A percentile compares a stretch with the other conserved stretches of the same genome.
phyloP scores from a whole-genome alignment of 92 coral and sea anemone genomes.

The Plumapathes pennacea region DNA sequence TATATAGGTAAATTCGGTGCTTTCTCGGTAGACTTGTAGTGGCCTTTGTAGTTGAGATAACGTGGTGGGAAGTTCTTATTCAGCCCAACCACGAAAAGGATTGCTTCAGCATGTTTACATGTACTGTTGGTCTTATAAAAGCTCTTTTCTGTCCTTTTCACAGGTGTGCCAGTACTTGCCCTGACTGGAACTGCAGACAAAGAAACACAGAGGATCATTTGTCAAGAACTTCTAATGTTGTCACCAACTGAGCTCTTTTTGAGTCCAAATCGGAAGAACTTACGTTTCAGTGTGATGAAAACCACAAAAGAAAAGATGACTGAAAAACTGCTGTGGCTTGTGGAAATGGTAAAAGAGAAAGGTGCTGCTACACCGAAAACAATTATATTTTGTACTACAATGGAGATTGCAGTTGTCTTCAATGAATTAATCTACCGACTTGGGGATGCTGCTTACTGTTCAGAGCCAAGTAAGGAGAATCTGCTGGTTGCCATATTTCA shows the following conservation, averaged over 20 bases:
- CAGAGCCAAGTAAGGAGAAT: slow-evolving; percentile 2
- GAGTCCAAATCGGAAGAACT: slow-evolving; percentile 47
- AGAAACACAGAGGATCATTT: slow-evolving; percentile 25
- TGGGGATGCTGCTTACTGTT: slow-evolving; percentile 3
- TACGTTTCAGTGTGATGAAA: slow-evolving; percentile 24
- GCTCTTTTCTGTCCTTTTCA: neutral
- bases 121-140: no score
- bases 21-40: no score
- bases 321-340: slow-evolving; percentile 31
- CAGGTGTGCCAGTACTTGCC: slow-evolving; percentile 53
- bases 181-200: slow-evolving; percentile 62
- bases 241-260: slow-evolving; percentile 5
- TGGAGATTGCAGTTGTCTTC: slow-evolving; percentile 33
- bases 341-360: slow-evolving; percentile 6
- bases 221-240: slow-evolving; percentile 6
- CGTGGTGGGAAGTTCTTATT: no score
- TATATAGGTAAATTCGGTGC: no score
- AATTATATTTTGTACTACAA: slow-evolving; percentile 47
- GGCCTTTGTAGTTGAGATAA: no score
- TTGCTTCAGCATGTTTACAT: no score
- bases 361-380: slow-evolving; percentile 48
- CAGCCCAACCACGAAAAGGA: no score
- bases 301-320: slow-evolving; percentile 15
- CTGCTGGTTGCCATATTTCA: slow-evolving; percentile 40
- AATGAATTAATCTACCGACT: slow-evolving; percentile 30